Base-by-base conservation (phyloP, 2,888 invertebrate species). In the Candidula unifasciata region DNA sequence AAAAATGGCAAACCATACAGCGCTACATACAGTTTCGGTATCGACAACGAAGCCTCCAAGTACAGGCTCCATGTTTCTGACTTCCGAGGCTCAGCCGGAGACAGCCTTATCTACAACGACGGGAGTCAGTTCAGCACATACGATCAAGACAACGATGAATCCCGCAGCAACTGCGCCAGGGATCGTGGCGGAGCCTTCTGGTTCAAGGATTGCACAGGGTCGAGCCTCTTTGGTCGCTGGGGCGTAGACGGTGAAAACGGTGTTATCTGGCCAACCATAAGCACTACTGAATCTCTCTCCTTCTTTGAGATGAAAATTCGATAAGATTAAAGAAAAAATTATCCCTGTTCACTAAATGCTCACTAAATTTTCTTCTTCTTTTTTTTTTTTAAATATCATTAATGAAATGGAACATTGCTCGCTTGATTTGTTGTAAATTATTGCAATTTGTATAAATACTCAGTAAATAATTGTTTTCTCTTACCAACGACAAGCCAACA, bases 21-120 rank as follows among this genome's bases (percentile, higher is more conserved):
- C 35, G 77, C 77, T 6, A 60, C 35, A 10, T 78, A 78, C n/a
- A 35, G 60, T 13, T 78, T 78, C 30, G n/a, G 24, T 35, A 60
- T 78, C 0, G 64, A 52, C 21, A 35, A 24, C 16, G 77, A 78
- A 24, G 18, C 16, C 2, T 18, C 30, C 21, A 52, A 52, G 1
- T 78, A 78, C 77, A 30, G 21, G n/a, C 64, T 78, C 24, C 30
- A 33, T 0, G 57, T 78, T 2, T 3, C 24, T 6, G 57, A 35
- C 21, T 78, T 60, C 77, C 35, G 13, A 5, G 77, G 77, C 3
- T 18, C 60, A n/a, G 77, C 77, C 3, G 60, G 35, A 0, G 77
- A 78, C 64, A 78, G 64, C n/a, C n/a, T 78, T 24, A 35, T 35
- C 3, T 60, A 60, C 35, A 60, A 78, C 35, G 37, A 78, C 77